Base-by-base conservation (phyloP, 2,797 vertebrate species). In the Sebastes iracundus region DNA sequence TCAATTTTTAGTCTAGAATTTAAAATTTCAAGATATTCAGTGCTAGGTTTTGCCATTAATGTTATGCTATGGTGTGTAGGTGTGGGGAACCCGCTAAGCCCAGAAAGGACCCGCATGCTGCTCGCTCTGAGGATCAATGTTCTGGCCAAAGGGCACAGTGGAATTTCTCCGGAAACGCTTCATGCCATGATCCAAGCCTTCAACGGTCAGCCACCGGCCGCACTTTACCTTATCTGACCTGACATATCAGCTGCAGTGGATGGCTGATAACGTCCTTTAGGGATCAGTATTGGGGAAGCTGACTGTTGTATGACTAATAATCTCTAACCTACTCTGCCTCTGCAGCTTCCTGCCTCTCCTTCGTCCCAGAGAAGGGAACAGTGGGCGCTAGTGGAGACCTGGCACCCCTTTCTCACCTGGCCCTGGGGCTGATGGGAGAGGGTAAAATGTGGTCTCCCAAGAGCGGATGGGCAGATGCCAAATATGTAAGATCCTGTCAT, bases 391-490 rank as follows among this genome's bases (percentile, higher is more conserved):
- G 98, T 0, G 99, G 99, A 92, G 99, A 99, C 87, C 96, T 99
- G 22, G 98, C 99, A 0, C 99, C 98, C 0, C 97, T 99, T 62
- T 97, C 99, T 87, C 99, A 99, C 90, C 96, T 99, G 79, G 97
- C 98, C n/a, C 93, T 99, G 46, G 99, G 99, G 63, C 93, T 99
- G 65, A 99, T 98, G 92, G 99, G 99, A 90, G 99, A 99, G 92
- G 99, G 99, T 16, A 99, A 97, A 95, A 99, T 99, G 99, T 99
- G 99, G 98, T 99, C 99, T 20, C 99, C 98, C 0, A 99, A 98
- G 92, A 99, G 98, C 25, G 99, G 99, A 68, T 99, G 99, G 99
- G 99, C 98, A 22, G 97, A 99, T 66, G 98, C 99, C 78, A 99
- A 99, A 99, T 99, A 99, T 3, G 99, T 99, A 97, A 97, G 98